phyloP scores from a whole-genome alignment of 2,113 vertebrate genomes.

The Dicaeum eximium region DNA sequence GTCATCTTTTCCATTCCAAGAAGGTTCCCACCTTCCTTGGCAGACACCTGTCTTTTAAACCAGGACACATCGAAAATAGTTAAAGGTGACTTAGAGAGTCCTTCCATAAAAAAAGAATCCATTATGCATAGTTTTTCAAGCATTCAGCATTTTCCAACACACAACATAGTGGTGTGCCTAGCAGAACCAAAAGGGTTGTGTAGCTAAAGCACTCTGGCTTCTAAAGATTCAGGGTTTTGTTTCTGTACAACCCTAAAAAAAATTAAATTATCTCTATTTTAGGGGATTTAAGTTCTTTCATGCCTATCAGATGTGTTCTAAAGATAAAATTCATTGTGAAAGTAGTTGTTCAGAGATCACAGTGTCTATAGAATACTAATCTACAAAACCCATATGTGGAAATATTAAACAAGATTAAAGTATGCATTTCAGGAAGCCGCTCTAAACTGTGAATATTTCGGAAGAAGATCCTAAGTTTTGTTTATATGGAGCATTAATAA shows the following conservation, averaged over 20 bases:
- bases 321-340: neutral
- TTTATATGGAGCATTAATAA: neutral
- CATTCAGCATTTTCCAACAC: neutral
- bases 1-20: neutral
- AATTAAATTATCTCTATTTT: neutral
- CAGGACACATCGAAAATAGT: neutral
- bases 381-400: neutral
- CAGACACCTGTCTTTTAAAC: neutral
- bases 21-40: neutral
- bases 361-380: neutral
- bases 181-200: neutral
- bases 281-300: neutral
- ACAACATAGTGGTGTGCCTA: neutral
- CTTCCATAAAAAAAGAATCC: neutral
- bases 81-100: neutral
- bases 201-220: neutral
- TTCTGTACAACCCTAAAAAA: neutral
- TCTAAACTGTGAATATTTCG: neutral
- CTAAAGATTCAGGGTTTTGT: neutral
- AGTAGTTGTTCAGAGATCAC: neutral
- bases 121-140: neutral
- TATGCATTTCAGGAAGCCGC: neutral
- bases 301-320: neutral
- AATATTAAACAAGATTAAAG: neutral
- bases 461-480: neutral